Conservation (phyloP, 2,113 vertebrate species). For the Romanogobio albipinnatus region DNA sequence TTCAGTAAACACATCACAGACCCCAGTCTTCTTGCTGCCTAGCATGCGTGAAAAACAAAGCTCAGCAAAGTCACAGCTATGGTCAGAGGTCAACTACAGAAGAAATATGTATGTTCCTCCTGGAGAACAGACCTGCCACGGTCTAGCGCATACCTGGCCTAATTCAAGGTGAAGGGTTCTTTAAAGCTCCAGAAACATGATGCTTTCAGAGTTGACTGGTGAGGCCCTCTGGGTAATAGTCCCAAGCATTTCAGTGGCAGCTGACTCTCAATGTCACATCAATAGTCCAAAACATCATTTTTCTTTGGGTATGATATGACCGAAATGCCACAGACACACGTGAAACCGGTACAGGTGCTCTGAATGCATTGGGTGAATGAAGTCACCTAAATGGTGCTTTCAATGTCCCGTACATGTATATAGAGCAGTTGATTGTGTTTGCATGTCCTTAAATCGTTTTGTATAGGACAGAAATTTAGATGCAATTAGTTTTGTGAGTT, state of each 20-base stretch:
- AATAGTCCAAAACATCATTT: neutral
- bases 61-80: neutral
- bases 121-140: conserved; percentile 14
- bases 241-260: neutral
- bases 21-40: neutral
- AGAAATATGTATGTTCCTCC: neutral
- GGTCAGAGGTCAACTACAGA: conserved; percentile 7
- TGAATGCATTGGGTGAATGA: neutral
- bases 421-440: neutral
- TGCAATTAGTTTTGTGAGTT: neutral
- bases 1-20: neutral
- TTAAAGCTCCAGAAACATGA: neutral
- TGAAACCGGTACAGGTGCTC: neutral
- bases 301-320: neutral
- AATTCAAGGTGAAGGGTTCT: conserved; percentile 20
- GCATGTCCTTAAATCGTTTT: neutral
- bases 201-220: neutral
- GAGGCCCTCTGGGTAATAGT: conserved; percentile 6
- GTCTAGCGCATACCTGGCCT: neutral
- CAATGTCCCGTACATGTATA: neutral
- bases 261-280: conserved; percentile 18
- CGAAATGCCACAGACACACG: neutral
- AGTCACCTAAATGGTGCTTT: neutral
- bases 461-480: neutral
- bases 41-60: neutral